Evolutionary conservation across 2,888 invertebrate species (phyloP), one percentile per base, ranked within the genome.

Genomic region (Chalcosyrphus nemorum): DNA sequence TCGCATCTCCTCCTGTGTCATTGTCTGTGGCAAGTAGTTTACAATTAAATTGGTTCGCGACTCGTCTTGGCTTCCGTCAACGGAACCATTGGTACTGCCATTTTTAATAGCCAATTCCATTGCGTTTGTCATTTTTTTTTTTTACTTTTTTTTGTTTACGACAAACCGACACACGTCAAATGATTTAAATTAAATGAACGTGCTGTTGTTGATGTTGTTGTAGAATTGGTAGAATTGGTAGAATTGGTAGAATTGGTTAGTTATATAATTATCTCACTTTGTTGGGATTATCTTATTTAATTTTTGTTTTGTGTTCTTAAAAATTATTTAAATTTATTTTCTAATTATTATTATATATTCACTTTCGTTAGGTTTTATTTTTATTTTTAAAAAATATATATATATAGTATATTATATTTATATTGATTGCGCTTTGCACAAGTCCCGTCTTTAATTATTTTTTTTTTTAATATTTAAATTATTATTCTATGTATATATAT

Each of bases 31-130:
- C 88, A 98, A 93, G 92, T 98, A 98, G 93, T 98, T 98, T 89
- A 98, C 96, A 87, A 98, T 98, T 88, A 98, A 94, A 93, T 98
- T 98, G 86, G 97, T 97, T 94, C 98, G 97, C 91, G 97, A 97
- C 93, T 98, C 98, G 93, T 97, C 97, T 91, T 96, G 95, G 91
- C 95, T 95, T 90, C 95, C 95, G 78, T 91, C 91, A 27, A 91
- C 90, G 78, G 90, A 90, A 41, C 91, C 91, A 52, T 91, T 91
- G 87, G 90, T 87, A 86, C 91, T 91, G 91, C 97, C 97, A 92
- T 97, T 97, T 92, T 97, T 97, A 92, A 96, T 90, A 65, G 86
- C 95, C 91, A 96, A 96, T 89, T 95, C 94, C 91, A 91, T 91
- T 86, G 90, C 91, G 89, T 91, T 91, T 86, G 92, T 91, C 92